These are phyloP conservation scores for Drosophila anomalata DNA, from an alignment of 2,888 invertebrate genomes.

Conservation along the genomic window DNA sequence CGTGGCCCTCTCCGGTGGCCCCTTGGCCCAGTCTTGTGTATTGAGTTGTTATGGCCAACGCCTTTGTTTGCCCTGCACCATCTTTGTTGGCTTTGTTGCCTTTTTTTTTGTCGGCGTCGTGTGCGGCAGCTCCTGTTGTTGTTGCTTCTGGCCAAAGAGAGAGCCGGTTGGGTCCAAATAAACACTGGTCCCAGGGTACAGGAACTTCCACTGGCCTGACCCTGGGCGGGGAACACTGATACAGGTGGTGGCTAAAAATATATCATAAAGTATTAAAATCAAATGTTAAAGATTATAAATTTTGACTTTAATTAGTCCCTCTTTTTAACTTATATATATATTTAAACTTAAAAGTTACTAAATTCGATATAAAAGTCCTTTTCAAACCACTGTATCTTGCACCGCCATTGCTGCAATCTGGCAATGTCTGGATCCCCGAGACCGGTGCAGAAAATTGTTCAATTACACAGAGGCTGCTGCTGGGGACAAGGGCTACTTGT, in stretches of 20 bases:
- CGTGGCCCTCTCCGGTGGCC: slow-evolving; percentile 5
- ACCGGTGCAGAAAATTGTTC: slow-evolving; percentile 74
- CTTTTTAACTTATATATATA: no score
- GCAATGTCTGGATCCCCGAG: slow-evolving; percentile 8
- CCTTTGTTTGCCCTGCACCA: slow-evolving; percentile 70
- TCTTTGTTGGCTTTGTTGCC: slow-evolving; percentile 30
- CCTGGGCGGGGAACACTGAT: slow-evolving; percentile 24
- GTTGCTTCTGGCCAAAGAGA: slow-evolving; percentile 39
- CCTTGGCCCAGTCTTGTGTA: slow-evolving; percentile 52
- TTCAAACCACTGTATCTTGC: slow-evolving; percentile 13
- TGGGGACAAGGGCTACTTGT: slow-evolving; percentile 42
- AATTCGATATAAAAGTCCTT: background rate
- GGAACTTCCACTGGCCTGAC: slow-evolving; percentile 19
- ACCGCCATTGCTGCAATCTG: slow-evolving; percentile 51
- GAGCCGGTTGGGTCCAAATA: slow-evolving; percentile 76
- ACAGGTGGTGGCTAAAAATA: background rate
- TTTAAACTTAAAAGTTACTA: background rate
- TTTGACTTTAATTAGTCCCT: no score
- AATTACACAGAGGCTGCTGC: slow-evolving; percentile 61
- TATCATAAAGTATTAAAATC: background rate
- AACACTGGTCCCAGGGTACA: slow-evolving; percentile 50
- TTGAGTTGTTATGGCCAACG: slow-evolving; percentile 78
- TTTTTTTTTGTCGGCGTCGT: slow-evolving; percentile 58
- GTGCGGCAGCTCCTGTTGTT: slow-evolving; percentile 64
- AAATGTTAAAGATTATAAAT: background rate